Evolutionary conservation across 2,888 invertebrate genomes (phyloP), one percentile per base, ranked within the genome.

Genomic region (Melieria omissa): DNA sequence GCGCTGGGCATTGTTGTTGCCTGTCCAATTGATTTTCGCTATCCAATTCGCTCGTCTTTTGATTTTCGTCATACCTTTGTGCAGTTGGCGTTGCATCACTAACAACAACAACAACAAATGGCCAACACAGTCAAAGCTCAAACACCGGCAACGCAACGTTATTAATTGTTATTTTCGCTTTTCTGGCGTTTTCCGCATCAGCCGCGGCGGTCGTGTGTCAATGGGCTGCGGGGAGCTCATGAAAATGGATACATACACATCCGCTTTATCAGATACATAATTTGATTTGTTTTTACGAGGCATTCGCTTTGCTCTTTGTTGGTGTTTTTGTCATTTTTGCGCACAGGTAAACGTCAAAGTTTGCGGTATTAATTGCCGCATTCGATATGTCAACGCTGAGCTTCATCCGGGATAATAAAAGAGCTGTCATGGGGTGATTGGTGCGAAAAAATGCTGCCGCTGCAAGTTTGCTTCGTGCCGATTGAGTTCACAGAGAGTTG

Each of bases 261-360:
- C 69, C 62, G 69, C 65, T 74, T 72, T 65, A 65, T 67, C 60
- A 64, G 75, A 75, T 75, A 75, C 75, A 75, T 75, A 75, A 75
- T 73, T 75, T 73, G 70, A 75, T 75, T 72, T 71, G 46, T 61
- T 57, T 57, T 47, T 60, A 47, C 60, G 4, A 49, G 14, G 9
- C 42, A 3, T 29, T 29, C 29, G 29, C 29, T 65, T 14, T n/a
- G 54, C 44, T 54, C 4, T 58, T 54, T 57, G 66, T 66, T 58
- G 46, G 46, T 66, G 46, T 58, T 46, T 47, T 29, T 16, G 12
- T n/a, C n/a, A n/a, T 41, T 29, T 66, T 66, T 49, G 57, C 66
- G 58, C 66, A 41, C 58, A 49, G 9, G n/a, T 58, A 58, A 47
- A 66, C 46, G 7, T 10, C 58, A 66, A 29, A 29, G 29, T 29